Evolutionary conservation across 2,797 vertebrate species (phyloP), one percentile per base, ranked within the genome.

Genomic region (Margarornis squamiger): DNA sequence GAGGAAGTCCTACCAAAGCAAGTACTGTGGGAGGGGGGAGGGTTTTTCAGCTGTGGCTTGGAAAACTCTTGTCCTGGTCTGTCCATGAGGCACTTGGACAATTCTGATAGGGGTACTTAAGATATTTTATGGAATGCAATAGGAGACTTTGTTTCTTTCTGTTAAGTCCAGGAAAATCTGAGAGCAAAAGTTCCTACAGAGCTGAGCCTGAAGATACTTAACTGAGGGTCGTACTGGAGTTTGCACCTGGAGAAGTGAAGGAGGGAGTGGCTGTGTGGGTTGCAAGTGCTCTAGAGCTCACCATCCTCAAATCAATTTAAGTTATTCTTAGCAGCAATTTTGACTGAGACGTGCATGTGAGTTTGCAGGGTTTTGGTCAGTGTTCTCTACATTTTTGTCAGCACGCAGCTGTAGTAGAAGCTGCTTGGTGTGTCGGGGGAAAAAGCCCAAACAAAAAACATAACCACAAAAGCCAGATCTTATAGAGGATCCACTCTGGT

Each of bases 401-500:
- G 21, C 19, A 36, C 46, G 32, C 36, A 87, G 12, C 49, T 71
- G 57, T 73, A 74, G 24, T 54, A 70, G 71, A 90, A 76, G 32
- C 14, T 72, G 38, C 83, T 88, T 66, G 39, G 20, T 17, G 8
- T 23, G 5, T 32, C 22, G 39, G n/a, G 62, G 7, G 3, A 12
- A 59, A 48, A 6, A 0, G 0, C 5, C 4, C 10, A 26, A 32
- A 59, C 10, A 32, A 18, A 54, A 75, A 75, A 29, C 2, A 9
- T 4, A n/a, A 7, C 14, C 3, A 38, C 5, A 34, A 70, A 66
- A 70, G 36, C 22, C 58, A 46, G 22, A 3, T 29, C 30, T 86
- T 59, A 0, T 1, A 76, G 57, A 34, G 13, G 18, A 67, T 85
- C 73, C 0, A 0, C 51, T 59, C 43, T 61, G 48, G 19, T 17